Conservation (phyloP, 2,888 invertebrate genomes). For the Druceiella hillmani region DNA sequence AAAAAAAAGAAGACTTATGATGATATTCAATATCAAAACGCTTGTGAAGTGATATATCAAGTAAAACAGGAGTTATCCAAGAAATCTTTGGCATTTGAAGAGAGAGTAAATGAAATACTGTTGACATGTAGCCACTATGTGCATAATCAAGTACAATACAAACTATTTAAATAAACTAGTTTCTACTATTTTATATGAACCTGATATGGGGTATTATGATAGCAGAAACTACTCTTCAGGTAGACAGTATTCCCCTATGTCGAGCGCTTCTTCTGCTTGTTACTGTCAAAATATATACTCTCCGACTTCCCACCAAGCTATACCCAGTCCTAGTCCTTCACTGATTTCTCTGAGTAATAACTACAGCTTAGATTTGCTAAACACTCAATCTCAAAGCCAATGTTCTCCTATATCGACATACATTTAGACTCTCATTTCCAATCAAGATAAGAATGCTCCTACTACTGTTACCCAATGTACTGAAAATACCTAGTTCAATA, state of each 20-base stretch:
- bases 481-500: no score
- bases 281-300: neutral
- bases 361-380: slow-evolving; percentile 1
- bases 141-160: slow-evolving; percentile 1
- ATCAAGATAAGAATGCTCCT: neutral
- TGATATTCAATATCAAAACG: neutral
- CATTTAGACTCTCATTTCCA: neutral
- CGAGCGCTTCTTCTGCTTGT: neutral
- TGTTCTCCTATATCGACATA: slow-evolving; percentile 1
- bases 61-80: slow-evolving; percentile 1
- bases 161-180: no score
- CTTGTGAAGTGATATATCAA: neutral
- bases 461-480: neutral
- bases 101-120: neutral
- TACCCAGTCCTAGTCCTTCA: neutral
- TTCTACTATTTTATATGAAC: neutral
- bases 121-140: neutral
- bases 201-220: slow-evolving; percentile 1
- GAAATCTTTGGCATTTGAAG: slow-evolving; percentile 1
- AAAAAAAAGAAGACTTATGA: slow-evolving; percentile 1
- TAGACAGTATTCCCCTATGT: neutral
- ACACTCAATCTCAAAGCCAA: neutral
- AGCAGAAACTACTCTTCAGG: neutral
- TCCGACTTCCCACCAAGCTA: neutral
- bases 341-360: neutral